Conservation (phyloP, 2,888 invertebrate species). For the Drosophila picticornis region DNA sequence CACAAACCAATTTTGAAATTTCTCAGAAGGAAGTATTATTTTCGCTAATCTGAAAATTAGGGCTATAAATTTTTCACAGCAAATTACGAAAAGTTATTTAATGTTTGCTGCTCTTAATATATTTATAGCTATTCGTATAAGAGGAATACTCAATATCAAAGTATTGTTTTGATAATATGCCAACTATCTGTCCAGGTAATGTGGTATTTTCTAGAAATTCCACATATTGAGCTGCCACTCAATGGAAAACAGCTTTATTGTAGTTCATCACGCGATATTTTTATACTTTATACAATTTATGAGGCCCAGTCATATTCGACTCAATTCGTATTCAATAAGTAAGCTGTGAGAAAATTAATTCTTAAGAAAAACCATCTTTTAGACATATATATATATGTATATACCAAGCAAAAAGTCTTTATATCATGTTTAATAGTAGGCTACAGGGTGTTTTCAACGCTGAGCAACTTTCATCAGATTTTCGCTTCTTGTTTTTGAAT, state of each 20-base stretch:
- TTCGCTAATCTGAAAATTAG: slow-evolving; percentile 30
- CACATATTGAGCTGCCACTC: slow-evolving; percentile 14
- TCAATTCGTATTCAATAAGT: neutral
- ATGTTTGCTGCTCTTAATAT: slow-evolving; percentile 2
- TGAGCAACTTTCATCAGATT: neutral
- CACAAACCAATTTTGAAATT: neutral
- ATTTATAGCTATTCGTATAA: slow-evolving; percentile 7
- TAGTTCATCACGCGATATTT: slow-evolving; percentile 33
- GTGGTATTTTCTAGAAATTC: slow-evolving; percentile 30
- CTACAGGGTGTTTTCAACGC: slow-evolving; percentile 8
- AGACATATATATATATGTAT: neutral
- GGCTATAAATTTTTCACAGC: neutral
- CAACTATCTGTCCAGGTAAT: slow-evolving; percentile 38
- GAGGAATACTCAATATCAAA: slow-evolving; percentile 22
- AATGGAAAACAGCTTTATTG: slow-evolving; percentile 25
- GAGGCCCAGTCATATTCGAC: neutral
- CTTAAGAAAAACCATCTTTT: neutral
- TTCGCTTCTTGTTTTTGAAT: slow-evolving; percentile 47
- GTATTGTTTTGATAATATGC: slow-evolving; percentile 23
- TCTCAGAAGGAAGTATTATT: slow-evolving; percentile 1
- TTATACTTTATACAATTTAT: slow-evolving; percentile 12
- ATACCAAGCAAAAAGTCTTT: neutral
- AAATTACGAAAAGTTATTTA: slow-evolving; percentile 20
- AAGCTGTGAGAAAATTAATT: too few relatives aligned
- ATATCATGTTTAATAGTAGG: neutral